Base-by-base conservation (phyloP, 2,797 vertebrate genomes). In the Schizopygopsis malacanthus region DNA sequence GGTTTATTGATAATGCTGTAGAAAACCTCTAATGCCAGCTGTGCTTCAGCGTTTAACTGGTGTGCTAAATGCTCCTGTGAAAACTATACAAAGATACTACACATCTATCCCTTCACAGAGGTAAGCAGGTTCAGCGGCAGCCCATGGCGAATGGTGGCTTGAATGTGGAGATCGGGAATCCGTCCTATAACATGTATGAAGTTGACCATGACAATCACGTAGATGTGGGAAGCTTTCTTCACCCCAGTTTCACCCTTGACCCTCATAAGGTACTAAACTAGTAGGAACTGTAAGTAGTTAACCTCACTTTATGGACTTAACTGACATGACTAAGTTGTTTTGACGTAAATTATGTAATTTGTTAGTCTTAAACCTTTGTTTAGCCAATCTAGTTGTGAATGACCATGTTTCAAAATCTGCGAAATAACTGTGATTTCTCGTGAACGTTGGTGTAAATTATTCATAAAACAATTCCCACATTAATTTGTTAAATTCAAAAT, bases 101-200 rank as follows among this genome's bases (percentile, higher is more conserved):
- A n/a, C 4, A 1, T 59, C 22, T 41, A 56, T 63, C 50, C 39
- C 88, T n/a, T 88, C 79, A 81, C 90, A 99, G 98, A 93, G 97
- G 97, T 85, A 99, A 99, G 93, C 97, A 96, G 20, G 98, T 98
- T 84, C 96, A 98, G 95, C 96, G 98, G 92, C 98, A 99, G 88
- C 98, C 98, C 43, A 97, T 99, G 93, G 97, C 97, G 59, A 99
- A 99, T 59, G 98, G 98, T 90, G 97, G 97, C 83, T 96, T 99
- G 87, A 99, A 98, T 61, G 97, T 99, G 91, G 98, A 99, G 95
- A 99, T 99, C 10, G 98, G 98, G 70, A 99, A 99, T 92, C 98
- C 98, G 0, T 98, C 98, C 3, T 99, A 99, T 91, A 99, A 98
- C 93, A 98, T 99, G 98, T 99, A 99, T 89, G 98, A 99, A 89